Evolutionary conservation across 2,797 vertebrate species (phyloP).

Genomic region (Tapirus indicus): DNA sequence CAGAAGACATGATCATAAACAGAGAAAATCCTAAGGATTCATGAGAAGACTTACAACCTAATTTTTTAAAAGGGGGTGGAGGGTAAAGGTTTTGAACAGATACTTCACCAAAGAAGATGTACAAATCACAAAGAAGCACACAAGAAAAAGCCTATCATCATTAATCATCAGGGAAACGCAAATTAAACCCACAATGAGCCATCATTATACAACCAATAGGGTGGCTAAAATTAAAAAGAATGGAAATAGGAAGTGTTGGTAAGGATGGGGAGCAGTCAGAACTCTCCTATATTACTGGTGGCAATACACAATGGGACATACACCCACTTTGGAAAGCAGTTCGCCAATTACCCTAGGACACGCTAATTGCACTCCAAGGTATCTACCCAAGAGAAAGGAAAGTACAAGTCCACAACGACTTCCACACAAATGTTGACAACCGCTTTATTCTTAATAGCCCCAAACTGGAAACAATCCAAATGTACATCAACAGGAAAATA

Average conservation of each 20-base stretch:
- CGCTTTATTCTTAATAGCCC: no score
- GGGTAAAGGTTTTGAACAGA: no score
- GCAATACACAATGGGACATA: no score
- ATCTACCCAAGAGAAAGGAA: neutral
- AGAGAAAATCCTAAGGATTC: neutral
- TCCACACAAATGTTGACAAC: neutral
- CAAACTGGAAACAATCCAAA: neutral
- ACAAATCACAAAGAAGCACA: neutral
- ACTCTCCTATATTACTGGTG: neutral
- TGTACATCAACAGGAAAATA: neutral
- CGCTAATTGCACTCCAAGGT: neutral
- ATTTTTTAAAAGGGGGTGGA: neutral
- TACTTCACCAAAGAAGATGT: neutral
- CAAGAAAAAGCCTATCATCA: fast-evolving
- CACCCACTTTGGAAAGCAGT: neutral
- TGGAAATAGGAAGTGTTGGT: neutral
- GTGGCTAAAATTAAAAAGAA: neutral
- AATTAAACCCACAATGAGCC: neutral
- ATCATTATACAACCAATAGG: fast-evolving
- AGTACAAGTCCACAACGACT: neutral
- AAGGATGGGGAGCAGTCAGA: neutral
- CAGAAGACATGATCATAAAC: neutral
- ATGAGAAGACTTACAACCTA: neutral
- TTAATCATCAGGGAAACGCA: neutral
- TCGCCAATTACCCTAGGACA: neutral